Evolutionary conservation across 2,797 vertebrate species (phyloP).

Genomic region (Vespertilio murinus): DNA sequence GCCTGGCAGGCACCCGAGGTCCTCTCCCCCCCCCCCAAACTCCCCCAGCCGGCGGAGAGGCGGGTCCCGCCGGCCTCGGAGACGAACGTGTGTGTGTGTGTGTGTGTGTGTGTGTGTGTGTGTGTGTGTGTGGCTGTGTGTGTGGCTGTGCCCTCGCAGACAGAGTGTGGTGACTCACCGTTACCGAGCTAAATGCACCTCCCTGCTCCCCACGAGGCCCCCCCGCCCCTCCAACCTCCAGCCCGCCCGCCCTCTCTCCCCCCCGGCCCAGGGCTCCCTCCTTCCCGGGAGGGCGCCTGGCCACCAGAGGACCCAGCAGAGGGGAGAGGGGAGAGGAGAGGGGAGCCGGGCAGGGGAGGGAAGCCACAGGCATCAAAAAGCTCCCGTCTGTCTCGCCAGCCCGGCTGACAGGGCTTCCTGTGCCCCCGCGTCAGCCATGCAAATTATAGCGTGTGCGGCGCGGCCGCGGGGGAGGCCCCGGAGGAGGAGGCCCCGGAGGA

Average conservation of each 20-base stretch:
- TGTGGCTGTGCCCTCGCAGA: slow-evolving; percentile 73
- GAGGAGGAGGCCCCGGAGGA: slow-evolving; percentile 85
- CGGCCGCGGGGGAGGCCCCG: slow-evolving; percentile 82
- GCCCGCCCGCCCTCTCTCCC: background rate
- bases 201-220: background rate
- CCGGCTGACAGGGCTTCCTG: slow-evolving; percentile 85
- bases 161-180: slow-evolving; percentile 77
- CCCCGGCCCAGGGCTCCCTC: background rate
- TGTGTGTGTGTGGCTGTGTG: slow-evolving; percentile 68
- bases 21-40: background rate
- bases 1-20: accelerated
- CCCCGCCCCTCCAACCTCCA: background rate
- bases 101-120: slow-evolving; percentile 67
- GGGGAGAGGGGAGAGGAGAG: slow-evolving; percentile 58
- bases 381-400: slow-evolving; percentile 84
- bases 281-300: slow-evolving; percentile 23
- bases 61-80: slow-evolving; percentile 63
- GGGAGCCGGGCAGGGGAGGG: background rate
- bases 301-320: slow-evolving; percentile 64
- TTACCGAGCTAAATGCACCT: slow-evolving; percentile 60
- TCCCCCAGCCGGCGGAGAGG: background rate
- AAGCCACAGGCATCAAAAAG: slow-evolving; percentile 81
- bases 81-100: slow-evolving; percentile 66
- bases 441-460: slow-evolving; percentile 86
- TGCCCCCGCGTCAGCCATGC: slow-evolving; percentile 85